Evolutionary conservation across 1,140 invertebrate genomes (phyloP).

Genomic region (Brachionus rotundiformis): DNA sequence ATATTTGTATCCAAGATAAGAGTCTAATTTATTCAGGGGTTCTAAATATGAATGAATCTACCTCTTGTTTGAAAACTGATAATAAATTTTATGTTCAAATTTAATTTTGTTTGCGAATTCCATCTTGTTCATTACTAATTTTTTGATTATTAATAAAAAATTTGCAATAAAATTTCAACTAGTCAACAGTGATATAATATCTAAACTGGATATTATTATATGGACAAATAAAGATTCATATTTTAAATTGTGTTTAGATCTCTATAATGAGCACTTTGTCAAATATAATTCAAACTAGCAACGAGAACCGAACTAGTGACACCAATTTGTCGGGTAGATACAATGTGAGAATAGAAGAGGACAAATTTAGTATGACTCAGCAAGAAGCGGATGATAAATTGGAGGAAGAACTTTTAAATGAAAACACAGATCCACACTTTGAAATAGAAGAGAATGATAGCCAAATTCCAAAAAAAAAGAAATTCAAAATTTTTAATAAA

Average conservation of each 20-base stretch:
- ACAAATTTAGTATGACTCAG: not conserved
- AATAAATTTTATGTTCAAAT: conserved; percentile 6
- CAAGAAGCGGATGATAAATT: not conserved
- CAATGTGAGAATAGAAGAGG: not conserved
- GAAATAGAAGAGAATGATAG: too few relatives aligned
- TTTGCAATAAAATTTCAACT: conserved; percentile 1
- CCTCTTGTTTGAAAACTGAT: conserved; percentile 1
- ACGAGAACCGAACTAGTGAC: not conserved
- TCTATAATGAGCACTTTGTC: not conserved
- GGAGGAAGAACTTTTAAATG: not conserved
- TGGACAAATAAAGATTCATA: conserved; percentile 3
- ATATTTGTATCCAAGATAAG: conserved; percentile 3
- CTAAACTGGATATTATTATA: not conserved
- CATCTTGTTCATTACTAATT: conserved; percentile 3
- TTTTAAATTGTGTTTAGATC: not conserved
- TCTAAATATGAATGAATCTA: not conserved
- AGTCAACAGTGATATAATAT: conserved; percentile 3
- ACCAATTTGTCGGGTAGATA: not conserved
- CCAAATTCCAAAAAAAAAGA: not conserved
- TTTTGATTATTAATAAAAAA: not conserved
- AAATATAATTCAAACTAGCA: conserved; percentile 3
- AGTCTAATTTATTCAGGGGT: conserved; percentile 2
- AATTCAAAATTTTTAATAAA: not conserved
- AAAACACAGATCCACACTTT: too few relatives aligned
- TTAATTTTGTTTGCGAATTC: not conserved